Base-by-base conservation (phyloP, 2,888 invertebrate genomes). In the Mellilla xanthometata region DNA sequence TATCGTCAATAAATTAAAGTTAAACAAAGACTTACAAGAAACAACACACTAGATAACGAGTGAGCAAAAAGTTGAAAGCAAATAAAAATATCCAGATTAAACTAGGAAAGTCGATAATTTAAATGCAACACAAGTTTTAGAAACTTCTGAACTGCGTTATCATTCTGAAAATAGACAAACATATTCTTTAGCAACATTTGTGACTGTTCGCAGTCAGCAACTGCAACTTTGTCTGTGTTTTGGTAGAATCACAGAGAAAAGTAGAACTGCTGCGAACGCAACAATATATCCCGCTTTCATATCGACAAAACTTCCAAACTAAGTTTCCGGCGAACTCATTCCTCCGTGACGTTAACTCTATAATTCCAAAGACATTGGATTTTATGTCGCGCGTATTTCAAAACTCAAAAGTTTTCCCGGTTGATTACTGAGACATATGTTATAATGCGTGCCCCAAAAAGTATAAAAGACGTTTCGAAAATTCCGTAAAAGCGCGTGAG, bases 211-310 rank as follows among this genome's bases (percentile, higher is more conserved):
- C 66, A 59, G 65, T 61, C 58, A 64, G 62, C 74, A 70, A 74
- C 67, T 70, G 79, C 77, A 83, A 86, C 82, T 84, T 84, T 76
- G 83, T 81, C 68, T 67, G 49, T 41, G 31, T 55, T 39, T 54
- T 45, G 47, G 60, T 58, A 61, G 68, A 72, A 71, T 73, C 70
- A 73, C 56, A 55, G 61, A 65, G 58, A 60, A 55, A 62, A 65
- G 68, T 68, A 70, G 65, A 76, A 78, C 70, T 76, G 66, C 69
- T 74, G 60, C 62, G 67, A 71, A 67, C 66, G 68, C 68, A 75
- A 58, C 71, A 55, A 76, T 80, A 79, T 77, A 81, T 81, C 70
- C 67, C 64, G 67, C 64, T 62, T 52, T 56, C 62, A 68, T 76
- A 74, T 77, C 72, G 71, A 71, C 73, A 72, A 80, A n/a, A 85